These are phyloP conservation scores for Spongilla lacustris DNA, from an alignment of 37 sponge, comb jelly and placozoan genomes.

Conservation along the genomic window DNA sequence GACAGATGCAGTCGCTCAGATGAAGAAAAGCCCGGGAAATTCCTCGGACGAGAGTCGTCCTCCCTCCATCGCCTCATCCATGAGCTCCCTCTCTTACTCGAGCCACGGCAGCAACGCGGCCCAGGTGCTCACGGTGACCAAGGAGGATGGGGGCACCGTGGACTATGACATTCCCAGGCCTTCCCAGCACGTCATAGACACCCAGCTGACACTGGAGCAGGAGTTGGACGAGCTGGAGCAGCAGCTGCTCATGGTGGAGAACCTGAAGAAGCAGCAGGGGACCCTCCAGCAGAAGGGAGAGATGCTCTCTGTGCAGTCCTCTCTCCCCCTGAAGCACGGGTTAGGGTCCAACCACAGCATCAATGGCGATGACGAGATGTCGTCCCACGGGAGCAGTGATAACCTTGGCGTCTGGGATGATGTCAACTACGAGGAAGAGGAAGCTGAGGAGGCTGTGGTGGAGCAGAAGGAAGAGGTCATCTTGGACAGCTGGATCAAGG, in stretches of 20 bases:
- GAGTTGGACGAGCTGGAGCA: too few relatives aligned
- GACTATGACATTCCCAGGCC: constrained; percentile 34
- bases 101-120: constrained; percentile 21
- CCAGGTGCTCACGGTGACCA: too few relatives aligned
- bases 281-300: neutral
- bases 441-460: constrained; percentile 10
- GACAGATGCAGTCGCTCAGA: too few relatives aligned
- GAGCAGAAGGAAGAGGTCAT: constrained; percentile 11
- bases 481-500: constrained; percentile 72
- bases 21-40: too few relatives aligned
- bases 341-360: constrained; percentile 2
- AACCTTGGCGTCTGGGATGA: constrained; percentile 73
- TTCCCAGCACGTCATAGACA: neutral
- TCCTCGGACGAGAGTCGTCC: constrained; percentile 4
- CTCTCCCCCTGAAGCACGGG: neutral
- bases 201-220: neutral
- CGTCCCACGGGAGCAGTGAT: constrained; percentile 20
- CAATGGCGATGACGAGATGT: neutral
- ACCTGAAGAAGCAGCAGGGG: neutral
- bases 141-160: neutral
- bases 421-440: constrained; percentile 22
- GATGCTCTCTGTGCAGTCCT: too few relatives aligned
- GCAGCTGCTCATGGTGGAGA: constrained; percentile 27
- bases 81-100: constrained; percentile 33
- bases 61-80: constrained; percentile 31